Percentiles rank a stretch among this genome's conserved stretches.
Conservation (phyloP, 2,797 vertebrate species). For the Dendrocincla fuliginosa region DNA sequence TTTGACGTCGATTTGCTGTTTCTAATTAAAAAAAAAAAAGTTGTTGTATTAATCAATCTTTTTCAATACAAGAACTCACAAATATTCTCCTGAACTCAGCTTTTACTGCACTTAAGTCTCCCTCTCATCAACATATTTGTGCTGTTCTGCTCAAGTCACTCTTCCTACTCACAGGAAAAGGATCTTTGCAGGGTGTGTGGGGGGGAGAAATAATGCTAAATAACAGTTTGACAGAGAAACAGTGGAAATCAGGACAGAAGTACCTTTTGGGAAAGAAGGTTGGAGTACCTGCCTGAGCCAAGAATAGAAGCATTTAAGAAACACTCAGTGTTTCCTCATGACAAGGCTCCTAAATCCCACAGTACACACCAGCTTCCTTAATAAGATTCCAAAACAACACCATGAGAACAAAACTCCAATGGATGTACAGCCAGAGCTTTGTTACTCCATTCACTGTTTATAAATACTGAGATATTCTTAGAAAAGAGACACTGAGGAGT, state of each 20-base stretch:
- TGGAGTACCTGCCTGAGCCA: background rate
- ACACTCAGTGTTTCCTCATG: background rate
- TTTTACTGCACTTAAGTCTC: background rate
- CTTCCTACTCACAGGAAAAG: background rate
- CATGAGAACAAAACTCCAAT: background rate
- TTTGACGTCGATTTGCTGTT: constrained; percentile 74
- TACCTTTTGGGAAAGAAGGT: background rate
- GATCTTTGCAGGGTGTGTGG: background rate
- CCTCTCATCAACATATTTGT: background rate
- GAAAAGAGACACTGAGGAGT: background rate
- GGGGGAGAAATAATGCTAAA: background rate
- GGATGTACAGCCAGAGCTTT: background rate
- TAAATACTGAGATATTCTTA: constrained; percentile 45
- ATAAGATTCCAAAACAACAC: background rate
- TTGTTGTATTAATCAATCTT: background rate
- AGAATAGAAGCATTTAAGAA: background rate
- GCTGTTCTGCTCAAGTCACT: background rate
- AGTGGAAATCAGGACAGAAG: background rate
- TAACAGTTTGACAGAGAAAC: background rate
- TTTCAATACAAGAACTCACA: background rate
- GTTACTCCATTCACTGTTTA: constrained; percentile 21
- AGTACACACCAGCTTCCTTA: background rate
- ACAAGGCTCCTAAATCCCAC: background rate
- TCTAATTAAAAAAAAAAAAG: constrained; percentile 69
- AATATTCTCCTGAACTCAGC: background rate